phyloP scores from a whole-genome alignment of 2,888 invertebrate genomes.

The Bombylius discolor region DNA sequence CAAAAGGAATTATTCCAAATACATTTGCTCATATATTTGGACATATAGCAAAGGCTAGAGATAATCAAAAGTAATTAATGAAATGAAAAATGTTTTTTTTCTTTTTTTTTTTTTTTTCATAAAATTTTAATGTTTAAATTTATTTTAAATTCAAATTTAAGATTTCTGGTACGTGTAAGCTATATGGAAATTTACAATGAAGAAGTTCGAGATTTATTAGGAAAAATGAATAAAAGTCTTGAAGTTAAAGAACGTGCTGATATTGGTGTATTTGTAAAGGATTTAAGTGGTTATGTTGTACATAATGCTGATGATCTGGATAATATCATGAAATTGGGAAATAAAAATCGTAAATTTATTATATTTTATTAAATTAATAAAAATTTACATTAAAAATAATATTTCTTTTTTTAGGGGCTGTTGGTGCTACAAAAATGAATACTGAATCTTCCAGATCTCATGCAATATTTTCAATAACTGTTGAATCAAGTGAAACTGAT shows the following conservation, averaged over 20 bases:
- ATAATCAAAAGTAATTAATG: slow-evolving; percentile 64
- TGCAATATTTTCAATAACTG: slow-evolving; percentile 95
- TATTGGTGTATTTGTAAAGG: slow-evolving; percentile 96
- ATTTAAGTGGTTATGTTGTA: slow-evolving; percentile 93
- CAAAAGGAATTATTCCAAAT: slow-evolving; percentile 94
- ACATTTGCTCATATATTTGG: slow-evolving; percentile 98
- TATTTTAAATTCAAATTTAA: slow-evolving; percentile 26
- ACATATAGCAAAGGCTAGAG: slow-evolving; percentile 86
- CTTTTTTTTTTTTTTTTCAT: not conserved
- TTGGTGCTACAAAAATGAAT: slow-evolving; percentile 95
- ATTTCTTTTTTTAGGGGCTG: slow-evolving; percentile 41
- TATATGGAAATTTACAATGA: slow-evolving; percentile 99
- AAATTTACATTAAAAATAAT: not conserved
- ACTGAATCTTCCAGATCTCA: slow-evolving; percentile 92
- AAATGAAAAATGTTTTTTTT: not conserved
- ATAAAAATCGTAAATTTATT: slow-evolving; percentile 61
- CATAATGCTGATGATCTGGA: slow-evolving; percentile 93
- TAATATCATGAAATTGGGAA: slow-evolving; percentile 89
- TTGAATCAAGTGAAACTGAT: slow-evolving; percentile 83
- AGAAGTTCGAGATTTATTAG: slow-evolving; percentile 89
- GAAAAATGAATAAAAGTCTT: slow-evolving; percentile 70
- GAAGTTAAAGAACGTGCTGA: slow-evolving; percentile 94
- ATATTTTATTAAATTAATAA: no score
- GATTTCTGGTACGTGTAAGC: slow-evolving; percentile 92
- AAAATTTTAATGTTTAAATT: not conserved